Percentiles rank a stretch among this genome's conserved stretches.
Evolutionary conservation across 1,140 invertebrate genomes (phyloP).

Genomic region (Lepidurus arcticus): DNA sequence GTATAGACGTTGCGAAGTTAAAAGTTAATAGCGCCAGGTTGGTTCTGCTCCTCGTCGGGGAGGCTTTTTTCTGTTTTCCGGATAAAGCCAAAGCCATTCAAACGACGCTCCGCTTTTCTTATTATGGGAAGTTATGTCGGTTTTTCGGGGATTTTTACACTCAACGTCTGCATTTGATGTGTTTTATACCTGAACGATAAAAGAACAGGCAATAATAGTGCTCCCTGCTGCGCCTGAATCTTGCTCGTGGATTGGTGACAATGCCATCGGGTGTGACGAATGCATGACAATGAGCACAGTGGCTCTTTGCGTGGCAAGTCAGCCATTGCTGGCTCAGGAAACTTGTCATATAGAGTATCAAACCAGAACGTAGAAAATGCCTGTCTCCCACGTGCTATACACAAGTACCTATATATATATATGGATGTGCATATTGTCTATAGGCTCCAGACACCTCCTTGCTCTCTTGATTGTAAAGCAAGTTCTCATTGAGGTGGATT

Average conservation of each 20-base stretch:
- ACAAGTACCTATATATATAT: background rate
- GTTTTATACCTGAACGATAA: background rate
- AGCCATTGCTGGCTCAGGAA: background rate
- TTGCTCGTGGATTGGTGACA: background rate
- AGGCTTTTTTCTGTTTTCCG: background rate
- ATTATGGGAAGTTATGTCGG: constrained; percentile 10
- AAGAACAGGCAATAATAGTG: background rate
- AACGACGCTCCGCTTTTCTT: background rate
- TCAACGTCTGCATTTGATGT: background rate
- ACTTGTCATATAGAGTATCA: background rate
- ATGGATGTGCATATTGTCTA: background rate
- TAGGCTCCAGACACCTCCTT: background rate
- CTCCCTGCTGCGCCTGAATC: background rate
- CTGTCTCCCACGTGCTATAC: constrained; percentile 1
- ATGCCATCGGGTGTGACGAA: background rate
- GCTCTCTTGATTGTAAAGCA: background rate
- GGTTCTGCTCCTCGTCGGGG: constrained; percentile 6
- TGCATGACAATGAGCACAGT: constrained; percentile 1
- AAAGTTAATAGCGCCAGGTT: background rate
- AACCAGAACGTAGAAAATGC: too few relatives aligned
- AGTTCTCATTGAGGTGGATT: constrained; percentile 7
- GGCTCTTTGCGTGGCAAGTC: background rate
- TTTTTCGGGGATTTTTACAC: background rate
- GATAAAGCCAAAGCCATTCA: background rate
- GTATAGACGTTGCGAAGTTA: background rate